These are phyloP conservation scores for Ormyrus labotus DNA, from an alignment of 2,888 invertebrate genomes.

Conservation along the genomic window DNA sequence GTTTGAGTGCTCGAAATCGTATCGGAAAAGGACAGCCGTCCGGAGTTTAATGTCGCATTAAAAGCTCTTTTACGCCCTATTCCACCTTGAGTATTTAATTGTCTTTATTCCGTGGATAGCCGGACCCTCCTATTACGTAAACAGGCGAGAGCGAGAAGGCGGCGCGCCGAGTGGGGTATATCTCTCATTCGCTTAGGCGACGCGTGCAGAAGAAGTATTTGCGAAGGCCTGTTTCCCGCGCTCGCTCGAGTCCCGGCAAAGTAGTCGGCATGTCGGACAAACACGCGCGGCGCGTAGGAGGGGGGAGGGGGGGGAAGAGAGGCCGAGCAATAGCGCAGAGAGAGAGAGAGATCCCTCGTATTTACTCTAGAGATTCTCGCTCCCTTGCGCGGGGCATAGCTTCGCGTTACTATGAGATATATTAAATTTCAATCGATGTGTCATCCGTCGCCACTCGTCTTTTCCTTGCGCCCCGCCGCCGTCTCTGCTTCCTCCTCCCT, in stretches of 20 bases:
- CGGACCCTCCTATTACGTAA: not conserved
- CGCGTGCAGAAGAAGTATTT: slow-evolving; percentile 49
- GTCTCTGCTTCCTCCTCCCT: slow-evolving; percentile 4
- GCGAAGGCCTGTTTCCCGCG: slow-evolving; percentile 30
- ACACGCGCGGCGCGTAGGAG: slow-evolving; percentile 28
- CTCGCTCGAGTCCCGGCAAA: slow-evolving; percentile 16
- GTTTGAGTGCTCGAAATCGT: no score
- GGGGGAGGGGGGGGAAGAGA: slow-evolving; percentile 11
- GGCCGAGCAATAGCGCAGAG: not conserved
- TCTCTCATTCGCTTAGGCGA: slow-evolving; percentile 32
- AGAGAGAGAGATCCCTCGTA: slow-evolving; percentile 62
- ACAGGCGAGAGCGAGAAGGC: not conserved
- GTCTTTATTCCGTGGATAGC: slow-evolving; percentile 1
- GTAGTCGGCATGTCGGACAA: slow-evolving; percentile 46
- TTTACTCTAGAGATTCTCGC: slow-evolving; percentile 67
- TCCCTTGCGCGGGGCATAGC: not conserved
- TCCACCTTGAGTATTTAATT: not conserved
- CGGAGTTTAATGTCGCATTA: no score
- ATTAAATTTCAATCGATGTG: slow-evolving; percentile 74
- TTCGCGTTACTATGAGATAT: slow-evolving; percentile 60
- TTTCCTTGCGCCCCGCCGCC: slow-evolving; percentile 58
- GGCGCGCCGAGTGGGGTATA: not conserved
- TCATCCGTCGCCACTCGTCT: slow-evolving; percentile 61
- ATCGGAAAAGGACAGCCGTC: no score
- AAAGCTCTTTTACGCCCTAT: no score